phyloP scores from a whole-genome alignment of 92 coral and sea anemone genomes.

The Phenganax subtilis region DNA sequence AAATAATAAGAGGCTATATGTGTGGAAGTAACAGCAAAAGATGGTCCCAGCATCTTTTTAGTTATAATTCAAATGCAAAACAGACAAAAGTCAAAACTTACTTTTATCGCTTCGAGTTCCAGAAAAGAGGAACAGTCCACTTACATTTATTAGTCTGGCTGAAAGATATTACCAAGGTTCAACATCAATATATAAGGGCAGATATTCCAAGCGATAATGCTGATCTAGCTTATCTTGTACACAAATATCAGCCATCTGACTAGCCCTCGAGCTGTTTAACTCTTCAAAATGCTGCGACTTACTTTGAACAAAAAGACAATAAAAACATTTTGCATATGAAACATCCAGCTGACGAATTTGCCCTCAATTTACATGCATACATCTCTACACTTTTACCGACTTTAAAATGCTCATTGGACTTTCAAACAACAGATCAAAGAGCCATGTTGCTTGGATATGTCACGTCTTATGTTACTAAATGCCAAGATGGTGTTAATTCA shows the following conservation, averaged over 20 bases:
- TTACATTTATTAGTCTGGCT: slow-evolving; percentile 40
- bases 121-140: slow-evolving; percentile 48
- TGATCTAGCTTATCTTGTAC: slow-evolving; percentile 22
- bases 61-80: neutral
- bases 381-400: slow-evolving; percentile 40
- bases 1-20: slow-evolving; percentile 28
- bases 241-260: slow-evolving; percentile 16
- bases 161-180: neutral
- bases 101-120: slow-evolving; percentile 48
- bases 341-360: slow-evolving; percentile 44
- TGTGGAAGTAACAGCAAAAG: slow-evolving; percentile 33
- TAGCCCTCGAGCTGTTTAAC: no score
- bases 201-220: slow-evolving; percentile 28
- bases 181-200: neutral
- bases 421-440: slow-evolving; percentile 46
- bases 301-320: neutral
- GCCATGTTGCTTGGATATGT: slow-evolving; percentile 50
- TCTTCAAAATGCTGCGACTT: neutral
- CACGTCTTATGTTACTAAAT: slow-evolving; percentile 49
- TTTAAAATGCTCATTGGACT: slow-evolving; percentile 49
- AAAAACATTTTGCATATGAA: neutral
- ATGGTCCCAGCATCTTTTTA: slow-evolving; percentile 29
- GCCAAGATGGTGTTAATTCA: slow-evolving; percentile 32
- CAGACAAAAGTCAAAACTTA: slow-evolving; percentile 7
- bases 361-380: slow-evolving; percentile 43